Percentiles rank a stretch among this genome's conserved stretches.
Conservation (phyloP, 2,797 vertebrate species). For the Todus mexicanus region DNA sequence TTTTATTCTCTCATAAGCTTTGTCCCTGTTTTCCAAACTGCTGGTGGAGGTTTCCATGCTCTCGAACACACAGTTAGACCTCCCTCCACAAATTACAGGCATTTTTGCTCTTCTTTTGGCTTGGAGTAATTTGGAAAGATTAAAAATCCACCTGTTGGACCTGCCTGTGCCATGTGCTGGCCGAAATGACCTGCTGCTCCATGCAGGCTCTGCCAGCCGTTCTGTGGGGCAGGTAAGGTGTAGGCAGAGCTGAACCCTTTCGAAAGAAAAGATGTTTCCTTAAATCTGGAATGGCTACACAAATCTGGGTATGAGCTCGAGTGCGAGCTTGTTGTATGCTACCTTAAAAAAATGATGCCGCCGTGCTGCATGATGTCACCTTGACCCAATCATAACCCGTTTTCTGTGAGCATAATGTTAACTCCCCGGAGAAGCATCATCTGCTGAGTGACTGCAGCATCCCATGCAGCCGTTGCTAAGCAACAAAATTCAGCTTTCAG, state of each 20-base stretch:
- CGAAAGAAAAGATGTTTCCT: not conserved
- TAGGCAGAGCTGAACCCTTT: not conserved
- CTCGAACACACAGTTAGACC: not conserved
- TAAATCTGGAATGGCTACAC: not conserved
- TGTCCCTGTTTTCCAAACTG: not conserved
- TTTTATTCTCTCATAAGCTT: not conserved
- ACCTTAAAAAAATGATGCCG: constrained; percentile 18
- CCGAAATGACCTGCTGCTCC: not conserved
- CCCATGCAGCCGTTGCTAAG: constrained; percentile 73
- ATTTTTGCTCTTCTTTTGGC: not conserved
- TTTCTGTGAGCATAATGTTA: constrained; percentile 44
- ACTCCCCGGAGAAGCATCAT: constrained; percentile 65
- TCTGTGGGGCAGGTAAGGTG: not conserved
- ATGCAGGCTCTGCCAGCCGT: fast-evolving
- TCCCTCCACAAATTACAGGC: not conserved
- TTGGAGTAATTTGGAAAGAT: not conserved
- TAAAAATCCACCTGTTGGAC: not conserved
- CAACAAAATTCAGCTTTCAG: constrained; percentile 66
- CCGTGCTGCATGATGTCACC: constrained; percentile 71
- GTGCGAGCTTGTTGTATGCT: not conserved
- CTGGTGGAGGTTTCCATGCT: not conserved
- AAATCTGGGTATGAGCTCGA: not conserved
- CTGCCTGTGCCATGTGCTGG: not conserved
- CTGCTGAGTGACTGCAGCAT: constrained; percentile 73
- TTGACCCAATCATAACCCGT: constrained; percentile 74